Evolutionary conservation across 2,113 vertebrate species (phyloP).

Genomic region (Pongo pygmaeus): DNA sequence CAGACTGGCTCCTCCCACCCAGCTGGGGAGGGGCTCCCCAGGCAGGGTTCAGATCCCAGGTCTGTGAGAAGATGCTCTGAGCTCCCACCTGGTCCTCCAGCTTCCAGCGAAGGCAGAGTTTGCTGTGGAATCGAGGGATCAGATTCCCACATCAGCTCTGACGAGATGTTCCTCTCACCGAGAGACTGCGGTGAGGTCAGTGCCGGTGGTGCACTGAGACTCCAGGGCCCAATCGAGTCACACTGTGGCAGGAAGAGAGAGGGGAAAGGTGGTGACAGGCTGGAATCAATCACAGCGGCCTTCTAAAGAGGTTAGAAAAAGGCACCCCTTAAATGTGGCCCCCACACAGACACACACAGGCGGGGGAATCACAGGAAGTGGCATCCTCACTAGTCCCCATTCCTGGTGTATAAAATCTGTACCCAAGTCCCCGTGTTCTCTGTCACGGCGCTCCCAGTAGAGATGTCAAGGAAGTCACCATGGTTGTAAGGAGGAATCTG

Average conservation of each 20-base stretch:
- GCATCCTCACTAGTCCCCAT: no score
- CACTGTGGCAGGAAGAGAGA: not conserved
- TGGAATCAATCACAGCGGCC: not conserved
- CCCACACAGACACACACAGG: no score
- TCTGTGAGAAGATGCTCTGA: not conserved
- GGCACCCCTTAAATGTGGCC: no score
- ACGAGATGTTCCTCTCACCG: not conserved
- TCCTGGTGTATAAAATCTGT: no score
- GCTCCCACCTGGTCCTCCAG: not conserved
- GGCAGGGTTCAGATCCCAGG: no score
- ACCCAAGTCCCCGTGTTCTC: not conserved
- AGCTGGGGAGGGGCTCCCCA: no score
- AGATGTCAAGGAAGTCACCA: not conserved
- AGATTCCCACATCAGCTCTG: not conserved
- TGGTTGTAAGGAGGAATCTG: not conserved
- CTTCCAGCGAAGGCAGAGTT: not conserved
- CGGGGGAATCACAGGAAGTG: not conserved
- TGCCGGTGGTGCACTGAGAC: not conserved
- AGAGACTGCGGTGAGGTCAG: not conserved
- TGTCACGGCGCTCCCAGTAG: not conserved
- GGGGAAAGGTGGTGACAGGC: no score
- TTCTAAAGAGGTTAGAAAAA: not conserved
- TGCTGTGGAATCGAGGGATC: not conserved
- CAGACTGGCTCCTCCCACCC: rapidly evolving
- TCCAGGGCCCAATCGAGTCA: no score